Evolutionary conservation across 2,797 vertebrate species (phyloP).

Genomic region (Taeniopygia guttata): DNA sequence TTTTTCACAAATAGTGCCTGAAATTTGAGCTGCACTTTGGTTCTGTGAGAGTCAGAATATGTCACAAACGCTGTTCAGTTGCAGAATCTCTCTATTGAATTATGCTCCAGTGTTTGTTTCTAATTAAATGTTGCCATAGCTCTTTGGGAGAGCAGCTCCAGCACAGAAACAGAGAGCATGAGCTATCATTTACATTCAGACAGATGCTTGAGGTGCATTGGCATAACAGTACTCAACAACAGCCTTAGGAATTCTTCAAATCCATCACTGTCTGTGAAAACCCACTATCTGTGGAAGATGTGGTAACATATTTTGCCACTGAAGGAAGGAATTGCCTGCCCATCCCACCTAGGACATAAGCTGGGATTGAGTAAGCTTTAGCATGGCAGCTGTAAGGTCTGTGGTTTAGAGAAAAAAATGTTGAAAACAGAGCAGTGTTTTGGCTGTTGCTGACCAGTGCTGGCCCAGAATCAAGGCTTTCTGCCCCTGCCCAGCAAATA

Average conservation of each 20-base stretch:
- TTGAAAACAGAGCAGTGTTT: not conserved
- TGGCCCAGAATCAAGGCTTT: not conserved
- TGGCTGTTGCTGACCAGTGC: not conserved
- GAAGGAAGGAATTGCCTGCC: not conserved
- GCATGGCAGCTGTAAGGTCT: not conserved
- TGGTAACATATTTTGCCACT: not conserved
- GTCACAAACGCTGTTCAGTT: not conserved
- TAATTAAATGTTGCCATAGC: not conserved
- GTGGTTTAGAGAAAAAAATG: not conserved
- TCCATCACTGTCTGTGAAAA: not conserved
- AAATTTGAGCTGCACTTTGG: not conserved
- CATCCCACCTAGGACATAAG: accelerated
- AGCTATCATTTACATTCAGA: not conserved
- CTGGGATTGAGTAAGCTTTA: not conserved
- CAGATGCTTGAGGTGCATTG: not conserved
- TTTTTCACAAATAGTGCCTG: not conserved
- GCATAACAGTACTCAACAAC: not conserved
- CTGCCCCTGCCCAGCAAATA: not conserved
- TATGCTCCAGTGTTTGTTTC: not conserved
- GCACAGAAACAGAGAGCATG: not conserved
- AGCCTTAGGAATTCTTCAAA: not conserved
- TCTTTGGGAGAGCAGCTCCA: not conserved
- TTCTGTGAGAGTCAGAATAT: not conserved
- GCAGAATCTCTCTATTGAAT: not conserved
- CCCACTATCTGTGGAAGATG: not conserved